phyloP scores from a whole-genome alignment of 2,113 vertebrate genomes.

The Chunga burmeisteri region DNA sequence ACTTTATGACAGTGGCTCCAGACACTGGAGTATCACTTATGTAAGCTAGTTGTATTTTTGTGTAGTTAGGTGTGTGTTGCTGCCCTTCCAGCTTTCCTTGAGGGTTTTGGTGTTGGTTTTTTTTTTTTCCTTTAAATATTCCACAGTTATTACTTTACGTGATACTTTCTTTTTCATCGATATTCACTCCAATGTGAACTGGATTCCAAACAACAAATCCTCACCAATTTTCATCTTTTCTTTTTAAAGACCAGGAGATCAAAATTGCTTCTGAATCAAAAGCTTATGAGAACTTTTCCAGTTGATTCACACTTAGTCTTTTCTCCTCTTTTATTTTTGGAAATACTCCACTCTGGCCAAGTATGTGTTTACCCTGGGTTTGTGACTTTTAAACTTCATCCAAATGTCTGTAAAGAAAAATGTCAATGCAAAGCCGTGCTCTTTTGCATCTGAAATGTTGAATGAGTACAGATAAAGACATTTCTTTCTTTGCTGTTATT shows the following conservation, averaged over 20 bases:
- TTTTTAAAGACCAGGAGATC: neutral
- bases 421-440: neutral
- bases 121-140: neutral
- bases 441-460: neutral
- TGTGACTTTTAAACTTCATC: slow-evolving; percentile 22
- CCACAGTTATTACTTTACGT: neutral
- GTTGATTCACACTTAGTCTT: neutral
- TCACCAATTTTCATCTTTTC: neutral
- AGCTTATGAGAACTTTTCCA: neutral
- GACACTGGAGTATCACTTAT: neutral
- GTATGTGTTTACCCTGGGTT: neutral
- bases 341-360: neutral
- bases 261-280: slow-evolving; percentile 6
- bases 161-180: neutral
- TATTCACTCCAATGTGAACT: neutral
- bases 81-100: neutral
- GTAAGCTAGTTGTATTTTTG: neutral
- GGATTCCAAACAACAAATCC: neutral
- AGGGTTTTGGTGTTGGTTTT: neutral
- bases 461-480: neutral
- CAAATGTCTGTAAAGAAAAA: slow-evolving; percentile 22
- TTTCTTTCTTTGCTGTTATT: slow-evolving; percentile 28
- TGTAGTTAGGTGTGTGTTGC: neutral
- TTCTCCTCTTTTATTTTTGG: neutral
- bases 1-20: neutral